Evolutionary conservation across 2,113 vertebrate genomes (phyloP).

Genomic region (Otolemur garnettii): DNA sequence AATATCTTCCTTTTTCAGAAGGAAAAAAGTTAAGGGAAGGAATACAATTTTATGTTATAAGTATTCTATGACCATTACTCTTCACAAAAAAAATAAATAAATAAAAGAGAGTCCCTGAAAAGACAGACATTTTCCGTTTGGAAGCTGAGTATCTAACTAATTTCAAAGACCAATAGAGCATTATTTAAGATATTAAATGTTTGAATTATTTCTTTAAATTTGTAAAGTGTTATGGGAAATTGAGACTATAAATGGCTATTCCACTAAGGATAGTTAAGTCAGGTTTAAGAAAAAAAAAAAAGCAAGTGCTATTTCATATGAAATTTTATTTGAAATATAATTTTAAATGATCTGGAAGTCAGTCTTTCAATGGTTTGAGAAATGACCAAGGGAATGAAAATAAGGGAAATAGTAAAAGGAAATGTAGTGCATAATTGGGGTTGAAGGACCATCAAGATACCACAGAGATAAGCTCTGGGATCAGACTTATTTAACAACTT

Average conservation of each 20-base stretch:
- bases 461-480: slow-evolving; percentile 29
- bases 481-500: slow-evolving; percentile 74
- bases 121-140: not conserved
- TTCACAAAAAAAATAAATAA: not conserved
- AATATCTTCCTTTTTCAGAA: slow-evolving; percentile 32
- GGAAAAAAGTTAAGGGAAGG: not conserved
- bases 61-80: not conserved
- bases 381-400: slow-evolving; percentile 20
- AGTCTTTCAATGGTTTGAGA: slow-evolving; percentile 9
- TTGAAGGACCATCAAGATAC: slow-evolving; percentile 60
- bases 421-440: slow-evolving; percentile 61
- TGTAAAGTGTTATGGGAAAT: slow-evolving; percentile 60
- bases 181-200: slow-evolving; percentile 68
- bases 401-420: slow-evolving; percentile 33
- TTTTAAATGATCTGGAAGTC: slow-evolving; percentile 44
- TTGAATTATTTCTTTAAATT: slow-evolving; percentile 61
- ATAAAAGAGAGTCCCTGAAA: not conserved
- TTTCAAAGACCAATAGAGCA: slow-evolving; percentile 66
- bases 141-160: slow-evolving; percentile 53
- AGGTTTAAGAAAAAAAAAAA: not conserved
- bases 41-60: not conserved
- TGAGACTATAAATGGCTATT: slow-evolving; percentile 38
- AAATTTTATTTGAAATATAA: slow-evolving; percentile 59
- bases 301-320: slow-evolving; percentile 42
- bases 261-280: slow-evolving; percentile 40